These are phyloP conservation scores for Tromatobia lineatoria DNA, from an alignment of 2,888 invertebrate genomes.

Conservation along the genomic window DNA sequence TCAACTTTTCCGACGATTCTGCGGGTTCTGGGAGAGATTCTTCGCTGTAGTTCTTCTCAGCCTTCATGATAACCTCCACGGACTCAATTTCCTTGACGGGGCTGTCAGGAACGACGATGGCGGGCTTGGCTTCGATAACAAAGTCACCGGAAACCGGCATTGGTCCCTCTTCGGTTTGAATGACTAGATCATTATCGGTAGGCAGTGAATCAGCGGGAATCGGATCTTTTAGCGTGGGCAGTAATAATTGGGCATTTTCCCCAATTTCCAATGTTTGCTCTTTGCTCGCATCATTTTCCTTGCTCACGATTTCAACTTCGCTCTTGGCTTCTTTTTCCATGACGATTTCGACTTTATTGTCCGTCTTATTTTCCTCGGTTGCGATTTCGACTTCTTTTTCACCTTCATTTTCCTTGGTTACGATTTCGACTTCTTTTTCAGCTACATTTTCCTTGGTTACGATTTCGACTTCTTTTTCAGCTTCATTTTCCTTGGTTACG, in stretches of 20 bases:
- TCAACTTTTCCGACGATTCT: slow-evolving; percentile 35
- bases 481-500: not conserved
- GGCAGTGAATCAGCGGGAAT: not conserved
- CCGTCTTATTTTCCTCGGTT: not conserved
- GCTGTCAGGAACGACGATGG: slow-evolving; percentile 73
- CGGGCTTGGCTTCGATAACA: slow-evolving; percentile 71
- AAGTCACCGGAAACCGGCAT: slow-evolving; percentile 73
- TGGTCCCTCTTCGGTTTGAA: slow-evolving; percentile 78
- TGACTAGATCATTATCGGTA: slow-evolving; percentile 60
- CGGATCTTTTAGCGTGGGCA: no score
- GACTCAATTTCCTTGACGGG: slow-evolving; percentile 43
- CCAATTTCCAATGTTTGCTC: not conserved
- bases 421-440: not conserved
- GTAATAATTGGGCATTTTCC: not conserved
- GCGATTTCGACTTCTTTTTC: no score
- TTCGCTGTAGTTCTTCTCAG: slow-evolving; percentile 35
- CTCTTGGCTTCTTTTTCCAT: no score
- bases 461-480: not conserved
- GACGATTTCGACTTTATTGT: not conserved
- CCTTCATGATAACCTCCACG: slow-evolving; percentile 61
- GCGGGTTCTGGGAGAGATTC: slow-evolving; percentile 27
- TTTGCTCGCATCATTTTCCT: not conserved
- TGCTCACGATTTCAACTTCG: no score
- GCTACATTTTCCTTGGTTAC: not conserved
- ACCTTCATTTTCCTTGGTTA: not conserved